A percentile compares a stretch with the other conserved stretches of the same genome.
These are phyloP conservation scores for Adoxophyes honmai DNA, from an alignment of 1,140 invertebrate genomes.

Conservation along the genomic window DNA sequence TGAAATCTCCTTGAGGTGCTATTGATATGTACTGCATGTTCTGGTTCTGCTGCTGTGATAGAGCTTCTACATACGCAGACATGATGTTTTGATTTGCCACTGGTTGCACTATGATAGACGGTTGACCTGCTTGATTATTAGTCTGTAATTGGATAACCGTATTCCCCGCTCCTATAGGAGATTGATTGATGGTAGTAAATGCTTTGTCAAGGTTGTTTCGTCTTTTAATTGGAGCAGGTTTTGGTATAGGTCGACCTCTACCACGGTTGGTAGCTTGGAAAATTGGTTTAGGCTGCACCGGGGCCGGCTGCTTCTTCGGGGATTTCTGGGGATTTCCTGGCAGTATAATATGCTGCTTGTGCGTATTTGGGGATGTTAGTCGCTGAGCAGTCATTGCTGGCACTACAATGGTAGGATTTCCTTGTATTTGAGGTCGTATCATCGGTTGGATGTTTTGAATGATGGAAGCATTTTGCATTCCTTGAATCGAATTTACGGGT, in stretches of 20 bases:
- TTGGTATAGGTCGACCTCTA: conserved; percentile 65
- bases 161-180: conserved; percentile 58
- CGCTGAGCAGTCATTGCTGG: conserved; percentile 68
- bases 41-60: conserved; percentile 82
- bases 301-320: conserved; percentile 69
- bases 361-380: conserved; percentile 65
- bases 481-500: conserved; percentile 72
- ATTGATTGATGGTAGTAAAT: conserved; percentile 66
- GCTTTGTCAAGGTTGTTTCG: conserved; percentile 72
- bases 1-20: conserved; percentile 77
- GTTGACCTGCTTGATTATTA: conserved; percentile 72
- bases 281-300: conserved; percentile 72
- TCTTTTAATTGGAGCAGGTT: conserved; percentile 69
- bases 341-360: conserved; percentile 71
- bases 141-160: conserved; percentile 73
- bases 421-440: conserved; percentile 68
- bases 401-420: conserved; percentile 71
- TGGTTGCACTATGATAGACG: conserved; percentile 83
- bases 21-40: conserved; percentile 85
- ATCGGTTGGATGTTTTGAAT: conserved; percentile 72
- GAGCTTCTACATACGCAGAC: conserved; percentile 83
- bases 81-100: conserved; percentile 81
- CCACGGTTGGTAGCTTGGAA: conserved; percentile 66
- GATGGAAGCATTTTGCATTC: conserved; percentile 64
- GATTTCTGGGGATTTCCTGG: conserved; percentile 67